These are phyloP conservation scores for Ophion slaviceki DNA, from an alignment of 2,888 invertebrate species.

Conservation along the genomic window DNA sequence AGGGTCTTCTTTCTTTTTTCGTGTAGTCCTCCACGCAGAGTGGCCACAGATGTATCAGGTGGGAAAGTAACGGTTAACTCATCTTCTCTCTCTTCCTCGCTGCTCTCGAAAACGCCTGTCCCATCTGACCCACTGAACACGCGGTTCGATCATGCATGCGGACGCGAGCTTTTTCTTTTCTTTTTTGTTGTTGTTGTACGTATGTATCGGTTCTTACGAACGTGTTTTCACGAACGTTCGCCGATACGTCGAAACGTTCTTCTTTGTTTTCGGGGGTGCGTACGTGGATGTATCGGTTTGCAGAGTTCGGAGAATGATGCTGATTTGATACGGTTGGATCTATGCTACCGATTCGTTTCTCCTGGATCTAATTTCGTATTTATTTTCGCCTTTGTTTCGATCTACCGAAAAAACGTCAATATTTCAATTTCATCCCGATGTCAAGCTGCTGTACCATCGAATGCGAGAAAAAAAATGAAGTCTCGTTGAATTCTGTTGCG, in stretches of 20 bases:
- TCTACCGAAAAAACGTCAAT: not conserved
- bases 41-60: conserved; percentile 54
- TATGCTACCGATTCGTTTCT: not conserved
- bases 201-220: not conserved
- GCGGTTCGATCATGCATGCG: conserved; percentile 9
- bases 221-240: not conserved
- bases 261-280: not conserved
- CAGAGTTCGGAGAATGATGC: not conserved
- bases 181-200: not conserved
- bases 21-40: not conserved
- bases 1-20: not conserved
- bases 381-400: not conserved
- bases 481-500: not conserved
- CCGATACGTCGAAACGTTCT: not conserved
- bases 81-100: conserved; percentile 17
- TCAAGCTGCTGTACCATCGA: not conserved
- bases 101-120: conserved; percentile 40
- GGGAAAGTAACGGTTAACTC: conserved; percentile 58
- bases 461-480: not conserved
- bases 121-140: conserved; percentile 29
- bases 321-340: not conserved
- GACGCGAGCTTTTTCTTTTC: not conserved
- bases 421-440: not conserved
- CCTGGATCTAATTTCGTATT: not conserved
- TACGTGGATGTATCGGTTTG: not conserved